A percentile compares a stretch with the other conserved stretches of the same genome.
Conservation (phyloP, 2,113 vertebrate genomes). For the Pimephales promelas region DNA sequence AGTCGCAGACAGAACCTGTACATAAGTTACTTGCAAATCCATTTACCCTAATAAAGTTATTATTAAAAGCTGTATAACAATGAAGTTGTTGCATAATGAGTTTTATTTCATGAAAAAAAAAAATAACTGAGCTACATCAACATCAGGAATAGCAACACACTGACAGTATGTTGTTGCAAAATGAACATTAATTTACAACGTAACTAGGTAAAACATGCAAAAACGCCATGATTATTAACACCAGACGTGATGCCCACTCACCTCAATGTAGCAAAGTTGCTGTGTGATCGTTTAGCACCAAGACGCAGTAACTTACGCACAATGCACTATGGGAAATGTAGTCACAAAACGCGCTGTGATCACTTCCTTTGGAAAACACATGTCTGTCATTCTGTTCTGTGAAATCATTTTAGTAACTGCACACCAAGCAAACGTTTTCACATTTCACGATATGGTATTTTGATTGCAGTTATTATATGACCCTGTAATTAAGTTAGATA, state of each 20-base stretch:
- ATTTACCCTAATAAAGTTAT: not conserved
- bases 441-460: not conserved
- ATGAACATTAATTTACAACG: not conserved
- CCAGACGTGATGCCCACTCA: not conserved
- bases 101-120: not conserved
- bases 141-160: not conserved
- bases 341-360: not conserved
- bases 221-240: not conserved
- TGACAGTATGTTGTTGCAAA: not conserved
- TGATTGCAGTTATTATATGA: not conserved
- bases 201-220: not conserved
- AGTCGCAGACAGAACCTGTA: not conserved
- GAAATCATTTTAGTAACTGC: not conserved
- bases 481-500: not conserved
- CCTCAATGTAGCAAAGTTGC: not conserved
- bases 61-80: not conserved
- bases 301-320: not conserved
- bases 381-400: not conserved
- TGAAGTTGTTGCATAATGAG: not conserved
- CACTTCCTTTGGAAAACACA: not conserved
- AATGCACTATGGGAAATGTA: constrained; percentile 36
- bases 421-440: not conserved
- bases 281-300: not conserved
- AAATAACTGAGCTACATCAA: not conserved
- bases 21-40: not conserved